Percentiles rank a stretch among this genome's conserved stretches.
These are phyloP conservation scores for Campaea margaritaria DNA, from an alignment of 2,888 invertebrate species.

Conservation along the genomic window DNA sequence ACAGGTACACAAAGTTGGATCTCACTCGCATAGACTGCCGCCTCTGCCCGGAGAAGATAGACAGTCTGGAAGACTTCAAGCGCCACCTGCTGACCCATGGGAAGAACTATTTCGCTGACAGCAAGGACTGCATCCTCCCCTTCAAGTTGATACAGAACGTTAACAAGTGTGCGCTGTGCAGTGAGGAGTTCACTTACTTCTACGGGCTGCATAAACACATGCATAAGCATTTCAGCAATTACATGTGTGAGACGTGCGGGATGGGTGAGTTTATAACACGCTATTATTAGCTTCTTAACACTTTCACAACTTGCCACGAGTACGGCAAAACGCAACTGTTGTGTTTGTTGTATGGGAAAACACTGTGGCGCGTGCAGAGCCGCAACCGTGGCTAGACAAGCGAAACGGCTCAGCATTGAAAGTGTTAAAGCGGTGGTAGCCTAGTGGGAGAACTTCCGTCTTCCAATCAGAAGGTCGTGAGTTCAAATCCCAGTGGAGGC, in stretches of 20 bases:
- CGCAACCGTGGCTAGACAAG: no score
- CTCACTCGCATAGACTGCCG: constrained; percentile 46
- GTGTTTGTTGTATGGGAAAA: no score
- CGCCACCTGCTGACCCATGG: constrained; percentile 60
- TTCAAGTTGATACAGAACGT: constrained; percentile 53
- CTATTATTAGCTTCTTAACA: no score
- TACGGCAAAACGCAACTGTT: no score
- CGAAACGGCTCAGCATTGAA: no score
- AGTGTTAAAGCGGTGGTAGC: no score
- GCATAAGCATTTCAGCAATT: constrained; percentile 59
- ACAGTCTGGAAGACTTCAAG: constrained; percentile 59
- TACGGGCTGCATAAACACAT: constrained; percentile 57
- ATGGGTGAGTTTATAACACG: constrained; percentile 47
- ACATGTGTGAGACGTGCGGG: constrained; percentile 60
- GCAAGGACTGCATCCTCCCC: constrained; percentile 62
- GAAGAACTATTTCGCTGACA: constrained; percentile 47
- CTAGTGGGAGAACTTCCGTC: no score
- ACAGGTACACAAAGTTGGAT: constrained; percentile 48
- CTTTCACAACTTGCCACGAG: no score
- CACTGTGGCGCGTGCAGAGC: no score
- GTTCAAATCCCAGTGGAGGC: no score
- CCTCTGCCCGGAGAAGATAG: constrained; percentile 60
- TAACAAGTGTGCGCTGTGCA: constrained; percentile 56
- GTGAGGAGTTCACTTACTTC: constrained; percentile 54
- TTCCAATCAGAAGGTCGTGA: no score